Percentiles rank a stretch among this genome's conserved stretches.
These are phyloP conservation scores for Thaumatotibia leucotreta DNA, from an alignment of 1,140 invertebrate genomes.

Conservation along the genomic window DNA sequence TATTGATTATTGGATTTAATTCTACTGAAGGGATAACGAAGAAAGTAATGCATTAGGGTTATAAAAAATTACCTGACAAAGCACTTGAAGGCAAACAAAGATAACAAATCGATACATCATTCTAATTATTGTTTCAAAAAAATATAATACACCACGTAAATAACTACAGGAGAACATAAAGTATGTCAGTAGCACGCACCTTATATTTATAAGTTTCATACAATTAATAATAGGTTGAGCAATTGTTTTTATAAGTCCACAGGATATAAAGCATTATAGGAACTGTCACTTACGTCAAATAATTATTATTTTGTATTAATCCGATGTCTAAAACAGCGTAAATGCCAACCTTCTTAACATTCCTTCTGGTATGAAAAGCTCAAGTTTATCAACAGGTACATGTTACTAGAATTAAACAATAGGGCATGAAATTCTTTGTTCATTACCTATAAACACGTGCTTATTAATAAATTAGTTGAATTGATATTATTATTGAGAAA, in stretches of 20 bases:
- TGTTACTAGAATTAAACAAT: background rate
- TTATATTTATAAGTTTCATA: background rate
- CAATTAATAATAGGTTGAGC: background rate
- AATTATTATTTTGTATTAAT: background rate
- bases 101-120: background rate
- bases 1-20: too few species aligned
- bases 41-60: background rate
- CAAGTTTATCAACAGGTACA: background rate
- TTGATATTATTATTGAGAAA: background rate
- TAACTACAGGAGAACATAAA: background rate
- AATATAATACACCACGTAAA: background rate
- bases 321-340: background rate
- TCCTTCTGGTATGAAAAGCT: background rate
- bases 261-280: background rate
- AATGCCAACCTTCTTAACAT: background rate
- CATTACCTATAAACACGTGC: background rate
- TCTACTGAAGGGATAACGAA: background rate
- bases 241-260: background rate
- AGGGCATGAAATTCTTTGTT: background rate
- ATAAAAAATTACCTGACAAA: background rate
- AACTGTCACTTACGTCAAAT: background rate
- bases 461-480: background rate
- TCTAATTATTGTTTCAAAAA: background rate
- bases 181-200: background rate
- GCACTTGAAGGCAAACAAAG: background rate